A percentile compares a stretch with the other conserved stretches of the same genome.
Evolutionary conservation across 2,797 vertebrate species (phyloP).

Genomic region (Cossypha niveicapilla): DNA sequence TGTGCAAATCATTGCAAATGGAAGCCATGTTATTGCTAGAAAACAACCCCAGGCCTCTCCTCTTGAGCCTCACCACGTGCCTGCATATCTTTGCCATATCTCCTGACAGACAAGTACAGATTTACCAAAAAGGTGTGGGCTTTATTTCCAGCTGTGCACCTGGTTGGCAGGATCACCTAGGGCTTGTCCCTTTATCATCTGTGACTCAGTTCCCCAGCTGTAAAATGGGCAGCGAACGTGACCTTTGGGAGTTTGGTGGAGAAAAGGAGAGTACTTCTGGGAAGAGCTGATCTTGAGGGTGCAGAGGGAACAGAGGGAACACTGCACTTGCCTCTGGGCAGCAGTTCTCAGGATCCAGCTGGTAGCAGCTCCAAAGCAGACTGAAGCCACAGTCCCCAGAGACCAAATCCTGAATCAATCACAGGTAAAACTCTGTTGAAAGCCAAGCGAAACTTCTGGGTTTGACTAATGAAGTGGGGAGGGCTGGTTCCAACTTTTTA

Average conservation of each 20-base stretch:
- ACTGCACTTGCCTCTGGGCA: not conserved
- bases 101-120: not conserved
- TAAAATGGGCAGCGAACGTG: not conserved
- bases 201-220: not conserved
- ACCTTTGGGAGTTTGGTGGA: not conserved
- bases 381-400: not conserved
- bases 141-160: not conserved
- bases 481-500: not conserved
- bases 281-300: not conserved
- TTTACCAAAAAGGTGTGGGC: not conserved
- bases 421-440: not conserved
- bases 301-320: not conserved
- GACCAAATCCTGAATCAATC: no score
- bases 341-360: accelerated
- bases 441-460: not conserved
- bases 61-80: not conserved
- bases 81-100: not conserved
- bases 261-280: not conserved
- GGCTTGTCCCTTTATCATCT: not conserved
- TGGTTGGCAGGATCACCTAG: not conserved
- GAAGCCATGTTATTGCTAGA: not conserved
- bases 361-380: not conserved
- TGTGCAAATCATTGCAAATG: accelerated
- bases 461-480: not conserved
- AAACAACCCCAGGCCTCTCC: not conserved